These are phyloP conservation scores for Reinhardtius hippoglossoides DNA, from an alignment of 2,113 vertebrate genomes.

Conservation along the genomic window DNA sequence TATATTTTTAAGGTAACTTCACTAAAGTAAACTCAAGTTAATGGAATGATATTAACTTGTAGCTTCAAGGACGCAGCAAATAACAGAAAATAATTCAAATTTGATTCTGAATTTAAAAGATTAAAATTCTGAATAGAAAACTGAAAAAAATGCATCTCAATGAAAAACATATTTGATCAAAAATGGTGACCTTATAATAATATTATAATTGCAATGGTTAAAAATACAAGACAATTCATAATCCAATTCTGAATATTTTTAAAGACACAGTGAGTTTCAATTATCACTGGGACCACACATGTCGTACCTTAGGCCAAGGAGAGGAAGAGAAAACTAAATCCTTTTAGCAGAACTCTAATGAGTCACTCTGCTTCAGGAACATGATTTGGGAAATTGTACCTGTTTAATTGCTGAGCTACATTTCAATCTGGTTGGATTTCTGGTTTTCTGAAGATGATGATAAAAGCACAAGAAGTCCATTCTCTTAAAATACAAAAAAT, in stretches of 20 bases:
- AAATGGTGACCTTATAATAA: background rate
- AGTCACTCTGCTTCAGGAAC: too few species aligned
- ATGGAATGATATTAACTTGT: background rate
- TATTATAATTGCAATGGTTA: background rate
- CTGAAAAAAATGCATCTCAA: background rate
- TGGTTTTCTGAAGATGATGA: too few species aligned
- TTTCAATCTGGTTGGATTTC: too few species aligned
- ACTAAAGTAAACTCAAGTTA: conserved; percentile 24
- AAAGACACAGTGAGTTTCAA: background rate
- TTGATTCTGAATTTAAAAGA: background rate
- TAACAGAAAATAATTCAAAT: background rate
- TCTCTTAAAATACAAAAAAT: too few species aligned
- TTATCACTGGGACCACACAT: background rate
- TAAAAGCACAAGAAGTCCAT: too few species aligned
- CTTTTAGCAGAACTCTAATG: background rate
- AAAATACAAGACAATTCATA: background rate
- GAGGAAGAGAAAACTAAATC: background rate
- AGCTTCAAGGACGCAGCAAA: background rate
- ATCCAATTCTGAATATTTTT: background rate
- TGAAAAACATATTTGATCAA: background rate
- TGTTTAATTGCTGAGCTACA: too few species aligned
- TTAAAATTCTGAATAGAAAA: background rate
- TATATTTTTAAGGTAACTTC: conserved; percentile 16
- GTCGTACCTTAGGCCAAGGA: background rate
- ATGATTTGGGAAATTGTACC: too few species aligned